Evolutionary conservation across 2,888 invertebrate species (phyloP).

Genomic region (Arrhopalites spinosus): DNA sequence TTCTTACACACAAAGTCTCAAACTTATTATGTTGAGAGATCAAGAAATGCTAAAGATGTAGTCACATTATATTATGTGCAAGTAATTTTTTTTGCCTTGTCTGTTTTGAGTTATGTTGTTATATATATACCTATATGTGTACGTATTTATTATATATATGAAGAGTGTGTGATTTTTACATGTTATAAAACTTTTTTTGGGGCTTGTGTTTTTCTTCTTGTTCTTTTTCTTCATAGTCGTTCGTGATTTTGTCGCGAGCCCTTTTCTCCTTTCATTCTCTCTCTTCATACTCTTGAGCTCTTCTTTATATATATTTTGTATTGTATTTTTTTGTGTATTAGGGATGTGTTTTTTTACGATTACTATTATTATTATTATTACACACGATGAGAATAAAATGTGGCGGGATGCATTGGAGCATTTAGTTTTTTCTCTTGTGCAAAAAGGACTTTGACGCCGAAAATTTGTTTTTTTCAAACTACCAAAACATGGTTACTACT

Average conservation of each 20-base stretch:
- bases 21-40: no score
- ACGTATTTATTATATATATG: neutral
- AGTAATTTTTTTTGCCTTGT: neutral
- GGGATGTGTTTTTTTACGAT: neutral
- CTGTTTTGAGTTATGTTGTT: neutral
- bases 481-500: no score
- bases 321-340: neutral
- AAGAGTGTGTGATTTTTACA: conserved; percentile 3
- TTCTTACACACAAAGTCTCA: no score
- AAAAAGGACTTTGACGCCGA: conserved; percentile 27
- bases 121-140: neutral
- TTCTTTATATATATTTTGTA: conserved; percentile 7
- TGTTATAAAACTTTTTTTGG: neutral
- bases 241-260: conserved; percentile 41
- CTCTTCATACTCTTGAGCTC: neutral
- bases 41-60: no score
- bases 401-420: conserved; percentile 6
- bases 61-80: neutral
- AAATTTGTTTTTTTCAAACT: no score
- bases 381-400: conserved; percentile 30
- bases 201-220: neutral
- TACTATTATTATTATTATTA: conserved; percentile 22
- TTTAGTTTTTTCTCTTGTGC: neutral
- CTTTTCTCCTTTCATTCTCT: conserved; percentile 16
- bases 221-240: conserved; percentile 18